phyloP scores from a whole-genome alignment of 2,113 vertebrate species.

The Petrocephalus microphthalmus region DNA sequence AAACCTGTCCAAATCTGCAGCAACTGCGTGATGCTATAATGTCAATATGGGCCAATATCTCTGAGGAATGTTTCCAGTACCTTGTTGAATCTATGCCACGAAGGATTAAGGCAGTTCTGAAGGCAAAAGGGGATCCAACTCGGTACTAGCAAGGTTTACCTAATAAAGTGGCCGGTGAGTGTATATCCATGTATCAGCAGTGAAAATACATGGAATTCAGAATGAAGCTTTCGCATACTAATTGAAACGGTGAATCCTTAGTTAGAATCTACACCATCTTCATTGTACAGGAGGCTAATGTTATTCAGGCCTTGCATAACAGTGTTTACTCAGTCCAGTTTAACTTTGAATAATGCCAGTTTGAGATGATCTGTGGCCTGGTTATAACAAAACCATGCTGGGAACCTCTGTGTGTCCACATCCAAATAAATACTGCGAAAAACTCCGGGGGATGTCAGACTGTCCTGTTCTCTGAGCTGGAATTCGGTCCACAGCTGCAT shows the following conservation, averaged over 20 bases:
- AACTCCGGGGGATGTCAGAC: not conserved
- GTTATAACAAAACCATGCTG: not conserved
- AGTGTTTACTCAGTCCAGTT: not conserved
- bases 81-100: too few species aligned
- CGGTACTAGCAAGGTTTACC: too few species aligned
- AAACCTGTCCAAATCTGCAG: too few species aligned
- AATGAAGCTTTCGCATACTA: not conserved
- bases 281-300: not conserved
- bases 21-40: too few species aligned
- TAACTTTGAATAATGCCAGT: not conserved
- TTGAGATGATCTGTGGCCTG: not conserved
- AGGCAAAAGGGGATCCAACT: too few species aligned
- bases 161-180: too few species aligned
- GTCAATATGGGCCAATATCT: too few species aligned
- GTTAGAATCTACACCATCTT: not conserved
- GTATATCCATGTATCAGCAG: too few species aligned
- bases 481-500: not conserved
- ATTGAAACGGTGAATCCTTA: not conserved
- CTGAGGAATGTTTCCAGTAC: too few species aligned
- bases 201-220: not conserved
- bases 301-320: not conserved
- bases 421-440: not conserved
- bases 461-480: not conserved
- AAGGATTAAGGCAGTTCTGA: too few species aligned
- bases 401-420: not conserved